Conservation (phyloP, 2,113 vertebrate genomes). For the Erythrocercus mccallii region DNA sequence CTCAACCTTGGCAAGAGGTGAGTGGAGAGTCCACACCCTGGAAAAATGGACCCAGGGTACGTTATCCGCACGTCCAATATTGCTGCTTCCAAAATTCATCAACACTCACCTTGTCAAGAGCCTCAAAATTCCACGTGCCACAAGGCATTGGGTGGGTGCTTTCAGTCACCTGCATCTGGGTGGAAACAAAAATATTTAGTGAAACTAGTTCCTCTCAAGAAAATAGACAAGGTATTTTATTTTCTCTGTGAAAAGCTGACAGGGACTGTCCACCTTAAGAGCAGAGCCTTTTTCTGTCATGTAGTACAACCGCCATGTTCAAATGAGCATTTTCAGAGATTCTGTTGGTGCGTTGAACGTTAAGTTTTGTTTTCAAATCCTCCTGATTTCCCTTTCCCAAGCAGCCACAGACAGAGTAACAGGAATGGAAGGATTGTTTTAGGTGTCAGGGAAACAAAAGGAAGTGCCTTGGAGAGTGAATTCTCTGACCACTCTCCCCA, state of each 20-base stretch:
- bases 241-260: neutral
- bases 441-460: neutral
- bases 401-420: neutral
- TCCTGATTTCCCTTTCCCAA: neutral
- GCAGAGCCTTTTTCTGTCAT: neutral
- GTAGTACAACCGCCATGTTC: neutral
- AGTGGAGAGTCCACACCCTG: neutral
- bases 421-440: neutral
- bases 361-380: neutral
- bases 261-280: neutral
- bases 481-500: neutral
- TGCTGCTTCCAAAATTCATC: neutral
- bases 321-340: neutral
- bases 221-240: neutral
- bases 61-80: accelerated
- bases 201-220: neutral
- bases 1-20: constrained; percentile 95
- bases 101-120: neutral
- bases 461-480: neutral
- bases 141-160: neutral
- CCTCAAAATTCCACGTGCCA: neutral
- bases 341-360: neutral
- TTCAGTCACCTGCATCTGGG: neutral
- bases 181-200: neutral
- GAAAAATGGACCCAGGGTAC: accelerated